Base-by-base conservation (phyloP, 2,888 invertebrate genomes). In the Tetropium fuscum region DNA sequence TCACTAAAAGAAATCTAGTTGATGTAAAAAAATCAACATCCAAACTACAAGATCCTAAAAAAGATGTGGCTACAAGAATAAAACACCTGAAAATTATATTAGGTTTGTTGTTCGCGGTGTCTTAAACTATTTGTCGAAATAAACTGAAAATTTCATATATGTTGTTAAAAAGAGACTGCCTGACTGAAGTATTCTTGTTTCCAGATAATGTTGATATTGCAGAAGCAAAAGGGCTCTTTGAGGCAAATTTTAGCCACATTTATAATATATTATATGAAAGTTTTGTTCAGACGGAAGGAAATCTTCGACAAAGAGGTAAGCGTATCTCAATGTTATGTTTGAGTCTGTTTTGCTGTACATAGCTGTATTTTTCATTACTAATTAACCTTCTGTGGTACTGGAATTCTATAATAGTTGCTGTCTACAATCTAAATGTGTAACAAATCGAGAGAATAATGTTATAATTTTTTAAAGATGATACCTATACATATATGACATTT, bases 231-330 rank as follows among this genome's bases (percentile, higher is more conserved):
- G 88, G 89, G 57, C 90, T 97, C 78, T 97, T 98, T 82, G 95
- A 97, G 82, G 90, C 91, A 53, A 95, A 97, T 83, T 97, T 95
- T 81, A 97, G 96, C 76, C 94, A 95, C 85, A 93, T 98, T 45
- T 98, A 96, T 82, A 95, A 93, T 79, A 94, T 97, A 76, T 87
- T 98, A 64, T 96, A 97, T 81, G 97, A 98, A 81, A 94, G 94
- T 78, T 97, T 98, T 81, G 91, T 95, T 56, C 90, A 91, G 81
- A 93, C 95, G 32, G 97, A 98, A 84, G 88, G 90, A 55, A 96
- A 96, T 82, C 84, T 97, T 34, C 90, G 93, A 66, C 95, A 96
- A 84, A 88, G 94, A 88, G 96, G 97, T 97, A 87, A 86, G 83
- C 78, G 11, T 20, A 20, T 2, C 6, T 22, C 16, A n/a, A n/a